Base-by-base conservation (phyloP, 1,140 invertebrate genomes). In the Lordiphosa clarofinis region DNA sequence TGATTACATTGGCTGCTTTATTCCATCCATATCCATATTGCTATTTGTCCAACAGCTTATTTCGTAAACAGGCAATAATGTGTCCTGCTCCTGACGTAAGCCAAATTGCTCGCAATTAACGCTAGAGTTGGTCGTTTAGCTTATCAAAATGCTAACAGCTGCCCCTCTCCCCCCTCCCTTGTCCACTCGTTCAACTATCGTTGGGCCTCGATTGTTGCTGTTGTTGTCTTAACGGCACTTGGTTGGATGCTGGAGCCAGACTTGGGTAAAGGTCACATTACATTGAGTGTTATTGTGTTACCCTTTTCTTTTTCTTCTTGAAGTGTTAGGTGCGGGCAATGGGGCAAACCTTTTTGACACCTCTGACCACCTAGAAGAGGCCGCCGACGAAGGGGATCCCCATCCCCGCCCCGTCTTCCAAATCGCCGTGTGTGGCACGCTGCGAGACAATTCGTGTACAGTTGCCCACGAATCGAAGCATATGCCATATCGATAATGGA, bases 401-500 rank as follows among this genome's bases (percentile, higher is more conserved):
- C 28, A n/a, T n/a, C n/a, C n/a, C n/a, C n/a, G n/a, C n/a, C 28
- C 7, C 28, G 1, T 2, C 7, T 31, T 8, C 28, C 28, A 8
- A 28, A 28, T 28, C 24, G 24, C 7, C 7, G 28, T 31, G 28
- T 31, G 59, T 53, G 65, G 40, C 56, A 19, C 10, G 46, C 36
- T 12, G 28, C 28, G 28, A 28, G 6, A 31, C 28, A 24, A 24
- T 24, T 24, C 7, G 28, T 8, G 28, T 31, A 31, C 28, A 31
- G 28, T 24, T 31, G 7, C 11, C 19, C 7, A 12, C 11, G 10
- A n/a, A 44, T 7, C n/a, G 21, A 44, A 44, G 9, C 12, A 28
- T 52, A 44, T 58, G 56, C 57, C 50, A 52, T 66, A 5, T 33
- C 37, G 50, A 55, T 61, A 76, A 73, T 78, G 74, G 63, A 73